Evolutionary conservation across 2,797 vertebrate genomes (phyloP).

Genomic region (Thamnophis elegans): DNA sequence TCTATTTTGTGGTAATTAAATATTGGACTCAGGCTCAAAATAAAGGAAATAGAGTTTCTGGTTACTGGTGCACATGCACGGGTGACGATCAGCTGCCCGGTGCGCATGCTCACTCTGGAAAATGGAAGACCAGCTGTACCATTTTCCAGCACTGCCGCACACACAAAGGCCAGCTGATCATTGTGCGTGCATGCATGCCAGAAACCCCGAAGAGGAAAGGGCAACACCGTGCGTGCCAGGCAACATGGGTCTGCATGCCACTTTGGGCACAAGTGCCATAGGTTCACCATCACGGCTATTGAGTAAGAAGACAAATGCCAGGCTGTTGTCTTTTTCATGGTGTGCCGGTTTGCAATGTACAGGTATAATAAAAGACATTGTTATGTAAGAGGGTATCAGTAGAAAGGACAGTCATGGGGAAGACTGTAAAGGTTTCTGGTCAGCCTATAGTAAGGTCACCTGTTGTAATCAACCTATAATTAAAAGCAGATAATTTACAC

Average conservation of each 20-base stretch:
- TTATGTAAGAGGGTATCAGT: not conserved
- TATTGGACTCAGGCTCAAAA: not conserved
- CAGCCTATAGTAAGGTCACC: not conserved
- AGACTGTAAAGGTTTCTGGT: not conserved
- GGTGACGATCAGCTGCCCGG: too few species aligned
- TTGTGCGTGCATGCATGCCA: too few species aligned
- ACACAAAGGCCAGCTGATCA: too few species aligned
- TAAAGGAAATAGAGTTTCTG: not conserved
- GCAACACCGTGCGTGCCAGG: too few species aligned
- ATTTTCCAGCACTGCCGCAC: too few species aligned
- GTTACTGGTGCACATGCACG: too few species aligned
- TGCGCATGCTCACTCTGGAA: too few species aligned
- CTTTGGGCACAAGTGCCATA: too few species aligned
- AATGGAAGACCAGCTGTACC: too few species aligned
- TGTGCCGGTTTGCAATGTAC: not conserved
- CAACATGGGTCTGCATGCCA: too few species aligned
- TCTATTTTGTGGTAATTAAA: not conserved
- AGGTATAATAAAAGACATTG: not conserved
- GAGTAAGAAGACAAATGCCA: not conserved
- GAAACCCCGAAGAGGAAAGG: too few species aligned
- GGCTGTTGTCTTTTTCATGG: not conserved
- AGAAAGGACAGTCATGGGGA: not conserved
- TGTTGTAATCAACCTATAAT: not conserved
- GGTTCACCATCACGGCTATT: too few species aligned
- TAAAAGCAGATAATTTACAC: not conserved